Evolutionary conservation across 2,113 vertebrate genomes (phyloP).

Genomic region (Tympanuchus pallidicinctus): DNA sequence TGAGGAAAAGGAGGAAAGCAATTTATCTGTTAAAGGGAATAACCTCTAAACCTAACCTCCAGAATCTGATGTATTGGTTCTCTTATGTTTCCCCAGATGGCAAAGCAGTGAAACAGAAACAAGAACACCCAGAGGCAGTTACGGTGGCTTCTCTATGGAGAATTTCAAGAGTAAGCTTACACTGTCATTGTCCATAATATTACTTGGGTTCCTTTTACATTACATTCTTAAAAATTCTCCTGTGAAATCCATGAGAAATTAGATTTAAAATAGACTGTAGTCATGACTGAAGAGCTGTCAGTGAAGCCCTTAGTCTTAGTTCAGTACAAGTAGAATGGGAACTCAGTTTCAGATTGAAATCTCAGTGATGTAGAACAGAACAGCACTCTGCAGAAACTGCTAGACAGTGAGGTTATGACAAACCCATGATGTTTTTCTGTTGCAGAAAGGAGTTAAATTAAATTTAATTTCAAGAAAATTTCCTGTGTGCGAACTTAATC

Average conservation of each 20-base stretch:
- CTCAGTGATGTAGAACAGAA: not conserved
- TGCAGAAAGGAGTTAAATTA: not conserved
- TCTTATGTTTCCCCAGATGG: slow-evolving; percentile 70
- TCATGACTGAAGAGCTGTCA: not conserved
- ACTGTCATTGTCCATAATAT: slow-evolving; percentile 6
- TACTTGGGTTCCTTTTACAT: not conserved
- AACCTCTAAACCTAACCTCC: slow-evolving; percentile 62
- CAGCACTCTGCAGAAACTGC: not conserved
- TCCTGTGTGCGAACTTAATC: not conserved
- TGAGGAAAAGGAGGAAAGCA: slow-evolving; percentile 45
- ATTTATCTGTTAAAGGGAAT: slow-evolving; percentile 64
- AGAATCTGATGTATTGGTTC: slow-evolving; percentile 53
- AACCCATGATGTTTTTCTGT: not conserved
- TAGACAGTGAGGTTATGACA: not conserved
- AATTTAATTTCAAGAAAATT: not conserved
- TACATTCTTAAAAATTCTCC: not conserved
- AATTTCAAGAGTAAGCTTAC: slow-evolving; percentile 2
- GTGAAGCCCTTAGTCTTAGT: not conserved
- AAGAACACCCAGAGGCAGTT: slow-evolving; percentile 61
- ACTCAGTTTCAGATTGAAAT: not conserved
- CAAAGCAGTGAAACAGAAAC: slow-evolving; percentile 59
- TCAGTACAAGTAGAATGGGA: not conserved
- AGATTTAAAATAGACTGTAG: not conserved
- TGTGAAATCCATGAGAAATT: slow-evolving; percentile 12
- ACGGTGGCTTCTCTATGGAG: slow-evolving; percentile 17